A percentile compares a stretch with the other conserved stretches of the same genome.
These are phyloP conservation scores for Colletes collaris DNA, from an alignment of 2,888 invertebrate genomes.

Conservation along the genomic window DNA sequence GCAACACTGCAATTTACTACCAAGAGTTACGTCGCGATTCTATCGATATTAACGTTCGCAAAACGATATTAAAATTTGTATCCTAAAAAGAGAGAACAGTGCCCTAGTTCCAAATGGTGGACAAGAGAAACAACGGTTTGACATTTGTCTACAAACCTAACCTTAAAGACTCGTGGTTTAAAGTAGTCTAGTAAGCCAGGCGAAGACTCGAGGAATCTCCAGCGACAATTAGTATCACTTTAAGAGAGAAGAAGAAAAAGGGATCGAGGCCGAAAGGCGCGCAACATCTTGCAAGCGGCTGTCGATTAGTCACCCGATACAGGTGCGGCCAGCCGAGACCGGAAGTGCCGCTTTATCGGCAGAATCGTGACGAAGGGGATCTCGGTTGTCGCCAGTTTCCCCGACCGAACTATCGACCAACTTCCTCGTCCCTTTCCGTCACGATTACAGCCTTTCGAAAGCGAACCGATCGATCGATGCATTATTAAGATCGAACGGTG, in stretches of 20 bases:
- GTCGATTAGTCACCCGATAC: conserved; percentile 75
- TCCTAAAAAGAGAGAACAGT: no score
- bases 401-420: background rate
- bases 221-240: conserved; percentile 22
- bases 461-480: background rate
- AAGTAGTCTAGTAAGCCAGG: no score
- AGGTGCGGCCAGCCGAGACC: conserved; percentile 68
- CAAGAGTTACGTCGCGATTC: no score
- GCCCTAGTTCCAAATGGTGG: no score
- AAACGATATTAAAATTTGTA: no score
- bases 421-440: background rate
- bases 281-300: conserved; percentile 76
- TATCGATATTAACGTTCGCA: no score
- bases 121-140: no score
- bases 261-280: conserved; percentile 11
- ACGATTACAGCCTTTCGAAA: background rate
- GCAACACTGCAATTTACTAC: no score
- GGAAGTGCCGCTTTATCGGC: conserved; percentile 71
- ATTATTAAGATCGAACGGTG: no score
- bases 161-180: no score
- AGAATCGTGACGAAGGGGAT: conserved; percentile 50
- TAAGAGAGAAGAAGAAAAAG: background rate
- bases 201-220: conserved; percentile 11
- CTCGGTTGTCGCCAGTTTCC: conserved; percentile 40
- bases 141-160: no score